Evolutionary conservation across 2,113 vertebrate species (phyloP), one percentile per base, ranked within the genome.

Genomic region (Gracilinanus agilis): DNA sequence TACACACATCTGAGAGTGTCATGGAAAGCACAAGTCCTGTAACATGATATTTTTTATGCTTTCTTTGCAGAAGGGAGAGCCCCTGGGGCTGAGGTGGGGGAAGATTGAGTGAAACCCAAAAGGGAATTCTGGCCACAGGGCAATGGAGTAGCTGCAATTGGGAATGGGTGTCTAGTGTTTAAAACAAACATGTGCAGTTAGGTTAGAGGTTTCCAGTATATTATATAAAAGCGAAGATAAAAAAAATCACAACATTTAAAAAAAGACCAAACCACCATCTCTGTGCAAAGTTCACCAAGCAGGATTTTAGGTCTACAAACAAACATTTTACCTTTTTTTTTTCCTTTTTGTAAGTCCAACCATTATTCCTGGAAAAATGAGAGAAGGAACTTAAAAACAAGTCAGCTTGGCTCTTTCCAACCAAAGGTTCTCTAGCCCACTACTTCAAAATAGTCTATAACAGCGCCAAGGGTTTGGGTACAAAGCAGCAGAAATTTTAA

Each of bases 211-310:
- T 97, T 98, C 98, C 98, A 97, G 97, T 97, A 94, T 88, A 94
- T 83, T 21, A 40, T 40, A 83, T 2, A 89, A 90, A 53, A 0
- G 53, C 94, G 54, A 55, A 2, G 0, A 44, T 0, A 44, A 11
- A 23, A 90, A 24, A 90, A 49, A 49, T 2, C 49, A 40, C 19
- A 92, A 91, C 2, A 11, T 27, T 13, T 55, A 55, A 21, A 83
- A 56, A 97, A 90, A 95, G 92, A 97, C 93, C 89, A 91, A 98
- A 96, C 96, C 92, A 92, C 91, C 95, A 92, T 1, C 94, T 96
- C 97, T 98, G 98, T 98, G 98, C 98, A 98, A 98, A 98, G 95
- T 95, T 96, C 97, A 97, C 98, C 96, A 97, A 94, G 92, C 93
- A 97, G 95, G 94, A 97, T 96, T 95, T 98, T 96, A 95, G 95